Base-by-base conservation (phyloP, 2,113 vertebrate genomes). In the Oryzias curvinotus region DNA sequence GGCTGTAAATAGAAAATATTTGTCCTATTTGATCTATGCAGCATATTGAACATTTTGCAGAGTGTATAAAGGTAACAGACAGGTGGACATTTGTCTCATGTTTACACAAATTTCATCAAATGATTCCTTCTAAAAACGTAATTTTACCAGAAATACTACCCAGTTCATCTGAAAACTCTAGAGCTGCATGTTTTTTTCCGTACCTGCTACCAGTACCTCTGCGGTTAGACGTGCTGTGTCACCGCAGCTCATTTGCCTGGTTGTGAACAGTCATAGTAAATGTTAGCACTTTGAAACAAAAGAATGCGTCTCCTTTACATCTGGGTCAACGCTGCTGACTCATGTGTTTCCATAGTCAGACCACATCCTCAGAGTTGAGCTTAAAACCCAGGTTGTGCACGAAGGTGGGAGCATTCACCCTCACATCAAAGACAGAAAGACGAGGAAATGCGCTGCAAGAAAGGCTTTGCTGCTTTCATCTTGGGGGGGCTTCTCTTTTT, bases 361-460 rank as follows among this genome's bases (percentile, higher is more conserved):
- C 74, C 83, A 84, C 83, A 82, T 89, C 88, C 81, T 85, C 30
- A 57, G 26, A 65, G 16, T 0, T 47, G 51, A n/a, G 71, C 15
- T 81, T 78, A 81, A 81, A 75, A 15, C 23, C 13, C 1, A 15
- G 23, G 5, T 16, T 19, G 44, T 30, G 3, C 2, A 50, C 5
- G 46, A 59, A 58, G 52, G n/a, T n/a, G 1, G 30, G 30, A 36
- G 30, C 19, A n/a, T 42, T 52, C 4, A 42, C 0, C 25, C 43
- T 55, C 8, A 60, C 15, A 50, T 49, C 63, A 65, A 51, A 72
- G 48, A 58, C 21, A 16, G 1, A 44, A 25, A 63, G 0, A 42
- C 50, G 66, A 51, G 41, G 57, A 77, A 7, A 88, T 87, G 86
- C 57, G 57, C 3, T 12, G 1, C 18, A 55, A 4, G 3, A 45